Base-by-base conservation (phyloP, 2,888 invertebrate genomes). In the Prenolepis imparis region DNA sequence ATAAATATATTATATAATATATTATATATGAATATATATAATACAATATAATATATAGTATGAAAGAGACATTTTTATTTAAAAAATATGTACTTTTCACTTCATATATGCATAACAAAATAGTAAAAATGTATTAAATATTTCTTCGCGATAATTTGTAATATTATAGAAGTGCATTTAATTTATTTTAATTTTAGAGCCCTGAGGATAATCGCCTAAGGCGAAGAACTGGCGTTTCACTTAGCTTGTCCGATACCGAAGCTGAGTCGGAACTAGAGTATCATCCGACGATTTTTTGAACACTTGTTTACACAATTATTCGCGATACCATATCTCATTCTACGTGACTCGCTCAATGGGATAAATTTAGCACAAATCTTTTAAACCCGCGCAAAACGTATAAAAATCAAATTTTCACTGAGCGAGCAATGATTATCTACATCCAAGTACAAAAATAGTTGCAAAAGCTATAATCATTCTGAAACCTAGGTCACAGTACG, bases 181-280 rank as follows among this genome's bases (percentile, higher is more conserved):
- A 28, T 28, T 28, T 28, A 28, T 28, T 68, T 78, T 67, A 36
- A n/a, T 63, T 89, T 67, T 89, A 95, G 93, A 94, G 94, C 73
- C 95, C 96, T 95, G 96, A 96, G 89, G 96, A 96, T 12, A 95
- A 96, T 59, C 95, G 96, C 85, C 94, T 96, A 9, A 95, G 97
- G 32, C 90, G 94, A 85, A 96, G 98, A 91, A 96, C 97, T 24
- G 97, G 97, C 18, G 97, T 97, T 64, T 98, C 98, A 1, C 95
- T 98, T 18, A 98, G 98, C 5, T 95, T 98, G 0, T 98, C 98
- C 0, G 98, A 98, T 93, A 97, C 97, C 91, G 98, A 98, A 94
- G 95, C 97, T 85, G 98, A 97, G 93, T 97, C 97, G 0, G 97
- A 97, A 87, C 86, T 95, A 74, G 95, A 95, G 72, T 95, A 94